Percentiles rank a stretch among this genome's conserved stretches.
These are phyloP conservation scores for Chrysochloris asiatica DNA, from an alignment of 2,113 vertebrate species.

Conservation along the genomic window DNA sequence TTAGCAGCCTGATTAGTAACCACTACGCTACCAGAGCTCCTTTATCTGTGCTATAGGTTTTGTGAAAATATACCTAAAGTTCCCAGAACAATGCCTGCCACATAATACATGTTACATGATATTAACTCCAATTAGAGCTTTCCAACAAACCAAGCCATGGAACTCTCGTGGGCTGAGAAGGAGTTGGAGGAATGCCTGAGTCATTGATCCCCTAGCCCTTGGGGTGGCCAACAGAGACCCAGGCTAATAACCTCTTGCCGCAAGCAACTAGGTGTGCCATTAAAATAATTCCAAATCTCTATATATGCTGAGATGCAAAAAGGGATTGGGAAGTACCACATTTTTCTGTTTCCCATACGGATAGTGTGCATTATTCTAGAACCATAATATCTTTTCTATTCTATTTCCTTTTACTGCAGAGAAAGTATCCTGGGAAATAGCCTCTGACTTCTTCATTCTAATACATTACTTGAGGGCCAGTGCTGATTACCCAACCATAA, in stretches of 20 bases:
- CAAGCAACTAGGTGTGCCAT: background rate
- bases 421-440: slow-evolving; percentile 58
- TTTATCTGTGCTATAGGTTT: background rate
- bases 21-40: too few relatives aligned
- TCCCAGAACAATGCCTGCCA: background rate
- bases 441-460: slow-evolving; percentile 62
- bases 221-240: background rate
- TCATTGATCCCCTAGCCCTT: background rate
- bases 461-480: slow-evolving; percentile 11
- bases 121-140: background rate
- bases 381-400: slow-evolving; percentile 38
- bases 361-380: slow-evolving; percentile 18
- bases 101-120: background rate
- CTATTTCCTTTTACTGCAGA: slow-evolving; percentile 63
- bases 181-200: background rate
- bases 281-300: slow-evolving; percentile 60
- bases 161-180: background rate
- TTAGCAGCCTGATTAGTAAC: too few relatives aligned
- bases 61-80: background rate
- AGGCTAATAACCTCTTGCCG: background rate
- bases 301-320: background rate
- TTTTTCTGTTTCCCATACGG: slow-evolving; percentile 54
- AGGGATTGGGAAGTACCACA: background rate
- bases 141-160: background rate
- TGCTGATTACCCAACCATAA: slow-evolving; percentile 1